Percentiles rank a stretch among this genome's conserved stretches.
phyloP scores from a whole-genome alignment of 2,113 vertebrate species.

The Hoplias malabaricus region DNA sequence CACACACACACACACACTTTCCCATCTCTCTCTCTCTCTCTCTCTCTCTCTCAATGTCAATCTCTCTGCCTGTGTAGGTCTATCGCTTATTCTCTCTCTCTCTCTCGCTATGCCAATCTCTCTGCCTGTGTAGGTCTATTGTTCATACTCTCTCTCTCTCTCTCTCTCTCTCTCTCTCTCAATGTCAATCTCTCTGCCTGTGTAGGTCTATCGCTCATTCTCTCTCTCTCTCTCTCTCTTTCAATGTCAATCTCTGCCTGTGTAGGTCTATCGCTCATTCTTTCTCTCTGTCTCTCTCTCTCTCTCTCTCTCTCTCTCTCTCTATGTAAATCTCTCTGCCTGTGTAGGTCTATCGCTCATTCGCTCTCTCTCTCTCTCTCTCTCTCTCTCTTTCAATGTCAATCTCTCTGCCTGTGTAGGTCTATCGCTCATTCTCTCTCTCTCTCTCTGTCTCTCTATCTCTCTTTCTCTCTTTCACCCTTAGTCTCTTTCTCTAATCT shows the following conservation, averaged over 20 bases:
- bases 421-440: background rate
- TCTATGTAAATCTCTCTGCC: background rate
- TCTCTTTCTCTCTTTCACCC: background rate
- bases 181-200: background rate
- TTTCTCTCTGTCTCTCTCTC: background rate
- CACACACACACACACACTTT: background rate
- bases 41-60: background rate
- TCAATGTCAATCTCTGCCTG: background rate
- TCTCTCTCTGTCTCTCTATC: background rate
- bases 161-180: background rate
- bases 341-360: background rate
- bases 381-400: constrained; percentile 2
- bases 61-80: no score
- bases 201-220: no score
- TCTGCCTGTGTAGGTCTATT: background rate
- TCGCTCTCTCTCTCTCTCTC: background rate
- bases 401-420: background rate
- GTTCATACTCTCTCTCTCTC: background rate
- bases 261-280: background rate
- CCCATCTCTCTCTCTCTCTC: background rate
- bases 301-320: background rate
- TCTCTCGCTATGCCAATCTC: background rate
- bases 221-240: background rate
- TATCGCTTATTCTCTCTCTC: no score
- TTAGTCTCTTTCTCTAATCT: no score